phyloP scores from a whole-genome alignment of 2,888 invertebrate species.

The Acrocyrtus sp. region DNA sequence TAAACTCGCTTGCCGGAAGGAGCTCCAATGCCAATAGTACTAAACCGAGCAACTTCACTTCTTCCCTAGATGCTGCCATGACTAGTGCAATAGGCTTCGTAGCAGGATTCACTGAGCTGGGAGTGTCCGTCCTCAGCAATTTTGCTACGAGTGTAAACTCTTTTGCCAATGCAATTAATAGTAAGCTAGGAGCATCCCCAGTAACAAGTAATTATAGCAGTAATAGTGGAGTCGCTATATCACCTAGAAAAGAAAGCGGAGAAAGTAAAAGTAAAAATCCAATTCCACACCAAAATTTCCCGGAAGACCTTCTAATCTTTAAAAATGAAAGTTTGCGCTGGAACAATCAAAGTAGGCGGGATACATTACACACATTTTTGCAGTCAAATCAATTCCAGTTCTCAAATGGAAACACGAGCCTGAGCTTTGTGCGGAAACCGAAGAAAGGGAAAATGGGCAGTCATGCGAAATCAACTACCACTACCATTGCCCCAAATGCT shows the following conservation, averaged over 20 bases:
- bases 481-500: too few species aligned
- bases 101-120: constrained; percentile 50
- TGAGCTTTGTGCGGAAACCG: too few species aligned
- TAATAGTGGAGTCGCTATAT: too few species aligned
- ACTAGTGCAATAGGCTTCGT: constrained; percentile 56
- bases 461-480: too few species aligned
- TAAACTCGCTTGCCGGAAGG: too few species aligned
- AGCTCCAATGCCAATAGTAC: too few species aligned
- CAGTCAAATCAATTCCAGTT: constrained; percentile 26
- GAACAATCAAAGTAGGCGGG: not conserved
- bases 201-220: constrained; percentile 5
- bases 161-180: constrained; percentile 51
- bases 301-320: not conserved
- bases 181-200: constrained; percentile 8
- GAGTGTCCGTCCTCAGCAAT: constrained; percentile 24
- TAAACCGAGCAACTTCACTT: not conserved
- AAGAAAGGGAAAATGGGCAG: not conserved
- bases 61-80: constrained; percentile 47
- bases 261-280: constrained; percentile 1
- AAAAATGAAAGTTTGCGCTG: constrained; percentile 15
- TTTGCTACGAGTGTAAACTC: constrained; percentile 20
- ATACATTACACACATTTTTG: constrained; percentile 15
- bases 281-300: not conserved
- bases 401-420: constrained; percentile 8
- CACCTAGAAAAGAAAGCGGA: too few species aligned